phyloP scores from a whole-genome alignment of 2,888 invertebrate species.

The Nomada ruficornis region DNA sequence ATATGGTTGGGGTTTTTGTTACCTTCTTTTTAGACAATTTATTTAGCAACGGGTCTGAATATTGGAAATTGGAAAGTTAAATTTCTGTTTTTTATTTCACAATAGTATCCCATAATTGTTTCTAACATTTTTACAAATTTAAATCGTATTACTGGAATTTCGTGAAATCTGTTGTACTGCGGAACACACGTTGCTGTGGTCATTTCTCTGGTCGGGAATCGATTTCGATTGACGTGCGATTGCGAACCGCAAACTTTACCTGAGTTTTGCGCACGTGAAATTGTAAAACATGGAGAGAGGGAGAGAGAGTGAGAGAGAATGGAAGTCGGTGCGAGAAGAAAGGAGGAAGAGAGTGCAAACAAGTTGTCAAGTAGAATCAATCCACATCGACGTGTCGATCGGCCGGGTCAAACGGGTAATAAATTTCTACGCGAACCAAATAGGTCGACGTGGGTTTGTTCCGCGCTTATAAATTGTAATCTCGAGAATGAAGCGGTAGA shows the following conservation, averaged over 20 bases:
- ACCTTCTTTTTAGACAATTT: not conserved
- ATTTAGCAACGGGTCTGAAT: too few species aligned
- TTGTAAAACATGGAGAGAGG: not conserved
- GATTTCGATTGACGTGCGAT: conserved; percentile 16
- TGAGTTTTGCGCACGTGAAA: conserved; percentile 27
- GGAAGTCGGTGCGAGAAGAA: conserved; percentile 25
- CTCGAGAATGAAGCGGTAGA: conserved; percentile 55
- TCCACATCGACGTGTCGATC: conserved; percentile 63
- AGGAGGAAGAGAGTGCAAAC: conserved; percentile 60
- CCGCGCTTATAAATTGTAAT: conserved; percentile 67
- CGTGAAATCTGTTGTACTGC: conserved; percentile 11
- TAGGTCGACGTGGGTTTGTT: conserved; percentile 60
- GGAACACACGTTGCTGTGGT: not conserved
- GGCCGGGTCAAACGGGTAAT: conserved; percentile 64
- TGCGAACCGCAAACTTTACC: not conserved
- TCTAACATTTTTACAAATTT: too few species aligned
- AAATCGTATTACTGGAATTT: not conserved
- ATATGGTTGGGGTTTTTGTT: not conserved
- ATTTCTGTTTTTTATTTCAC: too few species aligned
- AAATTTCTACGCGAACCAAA: conserved; percentile 66
- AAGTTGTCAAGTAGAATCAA: conserved; percentile 67
- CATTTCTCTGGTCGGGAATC: conserved; percentile 3
- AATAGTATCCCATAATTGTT: too few species aligned
- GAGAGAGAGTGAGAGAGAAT: not conserved
- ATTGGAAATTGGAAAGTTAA: too few species aligned